A percentile compares a stretch with the other conserved stretches of the same genome.
Conservation (phyloP, 2,888 invertebrate species). For the Galerucella pusilla region DNA sequence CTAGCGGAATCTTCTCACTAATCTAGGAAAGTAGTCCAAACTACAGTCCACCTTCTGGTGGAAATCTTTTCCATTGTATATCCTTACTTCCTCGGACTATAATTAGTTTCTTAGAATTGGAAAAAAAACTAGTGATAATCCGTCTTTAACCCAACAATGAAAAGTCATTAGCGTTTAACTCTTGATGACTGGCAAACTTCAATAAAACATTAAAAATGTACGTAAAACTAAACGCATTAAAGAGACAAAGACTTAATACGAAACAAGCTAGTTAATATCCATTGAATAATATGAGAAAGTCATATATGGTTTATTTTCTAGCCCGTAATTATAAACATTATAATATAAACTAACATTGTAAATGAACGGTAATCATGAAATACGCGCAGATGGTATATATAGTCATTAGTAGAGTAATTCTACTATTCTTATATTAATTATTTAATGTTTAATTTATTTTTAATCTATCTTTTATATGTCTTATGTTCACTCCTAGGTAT, state of each 20-base stretch:
- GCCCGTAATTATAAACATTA: conserved; percentile 50
- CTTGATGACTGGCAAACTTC: conserved; percentile 16
- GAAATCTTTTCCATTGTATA: too few relatives aligned
- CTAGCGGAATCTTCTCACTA: too few relatives aligned
- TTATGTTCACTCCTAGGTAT: conserved; percentile 8
- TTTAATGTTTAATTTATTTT: conserved; percentile 47
- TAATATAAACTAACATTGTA: conserved; percentile 43
- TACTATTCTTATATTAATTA: conserved; percentile 39
- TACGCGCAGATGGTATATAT: conserved; percentile 42
- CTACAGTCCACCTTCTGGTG: too few relatives aligned
- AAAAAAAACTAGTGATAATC: background rate
- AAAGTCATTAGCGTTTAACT: conserved; percentile 3
- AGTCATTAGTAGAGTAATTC: conserved; percentile 44
- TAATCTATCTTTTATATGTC: conserved; percentile 41
- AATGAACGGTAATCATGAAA: conserved; percentile 50
- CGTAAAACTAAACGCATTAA: conserved; percentile 28
- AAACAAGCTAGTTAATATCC: conserved; percentile 27
- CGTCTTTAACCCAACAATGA: conserved; percentile 3
- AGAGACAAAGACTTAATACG: conserved; percentile 32
- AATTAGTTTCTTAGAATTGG: too few relatives aligned
- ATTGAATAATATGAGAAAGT: conserved; percentile 47
- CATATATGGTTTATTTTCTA: conserved; percentile 51
- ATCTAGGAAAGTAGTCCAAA: too few relatives aligned
- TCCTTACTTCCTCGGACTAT: too few relatives aligned
- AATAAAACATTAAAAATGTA: conserved; percentile 29